phyloP scores from a whole-genome alignment of 2,797 vertebrate species.

The Argyrosomus regius region DNA sequence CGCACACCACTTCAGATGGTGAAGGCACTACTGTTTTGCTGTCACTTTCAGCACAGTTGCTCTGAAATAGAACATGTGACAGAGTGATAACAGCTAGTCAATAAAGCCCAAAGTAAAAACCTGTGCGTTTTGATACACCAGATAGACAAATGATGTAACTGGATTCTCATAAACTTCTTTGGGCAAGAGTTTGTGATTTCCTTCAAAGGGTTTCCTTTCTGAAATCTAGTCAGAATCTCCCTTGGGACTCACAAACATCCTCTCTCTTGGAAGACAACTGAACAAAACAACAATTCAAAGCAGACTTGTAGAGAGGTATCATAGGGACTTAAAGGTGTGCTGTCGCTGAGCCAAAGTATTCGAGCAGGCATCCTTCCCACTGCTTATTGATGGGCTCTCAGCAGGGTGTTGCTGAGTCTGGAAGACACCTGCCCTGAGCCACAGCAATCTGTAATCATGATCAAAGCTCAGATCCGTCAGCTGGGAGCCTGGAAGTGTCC shows the following conservation, averaged over 20 bases:
- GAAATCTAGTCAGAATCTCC: constrained; percentile 38
- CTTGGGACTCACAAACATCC: constrained; percentile 36
- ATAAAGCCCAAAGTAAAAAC: constrained; percentile 51
- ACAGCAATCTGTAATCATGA: constrained; percentile 70
- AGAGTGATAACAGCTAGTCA: constrained; percentile 29
- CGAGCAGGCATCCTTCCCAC: constrained; percentile 51
- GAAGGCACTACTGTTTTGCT: constrained; percentile 36
- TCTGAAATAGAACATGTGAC: constrained; percentile 32
- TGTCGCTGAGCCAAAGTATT: constrained; percentile 50
- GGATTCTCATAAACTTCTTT: constrained; percentile 40
- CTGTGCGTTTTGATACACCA: constrained; percentile 54
- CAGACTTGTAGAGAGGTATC: constrained; percentile 28
- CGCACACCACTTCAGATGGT: constrained; percentile 36
- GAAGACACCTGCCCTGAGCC: constrained; percentile 72
- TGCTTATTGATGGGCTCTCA: constrained; percentile 67
- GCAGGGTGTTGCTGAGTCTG: constrained; percentile 65
- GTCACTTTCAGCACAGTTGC: constrained; percentile 40
- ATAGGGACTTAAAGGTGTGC: constrained; percentile 46
- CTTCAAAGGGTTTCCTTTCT: constrained; percentile 33
- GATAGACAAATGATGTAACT: constrained; percentile 43
- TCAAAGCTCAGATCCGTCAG: constrained; percentile 74
- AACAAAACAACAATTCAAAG: constrained; percentile 60
- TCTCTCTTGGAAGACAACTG: constrained; percentile 44
- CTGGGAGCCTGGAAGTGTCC: constrained; percentile 56
- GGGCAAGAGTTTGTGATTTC: constrained; percentile 52